phyloP scores from a whole-genome alignment of 2,888 invertebrate species.

The Hoplodrina blanda region DNA sequence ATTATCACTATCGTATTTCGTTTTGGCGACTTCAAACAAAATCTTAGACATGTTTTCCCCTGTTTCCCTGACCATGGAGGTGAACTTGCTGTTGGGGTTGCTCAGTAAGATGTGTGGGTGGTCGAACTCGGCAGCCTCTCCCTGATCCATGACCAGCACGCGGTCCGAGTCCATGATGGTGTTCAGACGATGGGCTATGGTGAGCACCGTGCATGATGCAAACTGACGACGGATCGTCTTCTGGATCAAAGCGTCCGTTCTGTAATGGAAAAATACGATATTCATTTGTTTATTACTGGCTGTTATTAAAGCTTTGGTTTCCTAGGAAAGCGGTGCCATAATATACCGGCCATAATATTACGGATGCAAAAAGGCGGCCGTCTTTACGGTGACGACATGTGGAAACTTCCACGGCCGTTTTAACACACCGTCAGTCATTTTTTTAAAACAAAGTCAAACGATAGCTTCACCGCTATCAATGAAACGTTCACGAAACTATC shows the following conservation, averaged over 20 bases:
- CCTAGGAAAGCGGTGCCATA: too few species aligned
- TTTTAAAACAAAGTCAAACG: too few species aligned
- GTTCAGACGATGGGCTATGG: constrained; percentile 97
- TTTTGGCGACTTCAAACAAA: constrained; percentile 80
- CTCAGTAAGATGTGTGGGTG: constrained; percentile 92
- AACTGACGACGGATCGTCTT: constrained; percentile 95
- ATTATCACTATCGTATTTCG: constrained; percentile 74
- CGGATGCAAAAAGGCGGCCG: too few species aligned
- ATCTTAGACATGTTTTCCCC: constrained; percentile 86
- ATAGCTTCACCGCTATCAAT: too few species aligned
- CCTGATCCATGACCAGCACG: constrained; percentile 96
- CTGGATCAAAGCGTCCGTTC: constrained; percentile 94
- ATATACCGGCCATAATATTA: too few species aligned
- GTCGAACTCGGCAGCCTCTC: constrained; percentile 93
- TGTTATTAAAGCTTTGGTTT: too few species aligned
- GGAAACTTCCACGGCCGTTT: too few species aligned
- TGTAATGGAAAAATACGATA: constrained; percentile 60
- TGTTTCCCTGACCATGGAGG: constrained; percentile 93
- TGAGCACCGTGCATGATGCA: constrained; percentile 95
- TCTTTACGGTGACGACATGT: too few species aligned
- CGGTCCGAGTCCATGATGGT: constrained; percentile 98
- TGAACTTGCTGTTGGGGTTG: constrained; percentile 90
- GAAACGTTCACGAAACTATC: too few species aligned
- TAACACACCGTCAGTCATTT: too few species aligned
- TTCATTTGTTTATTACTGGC: constrained; percentile 2